Evolutionary conservation across 2,888 invertebrate genomes (phyloP).

Genomic region (Rhagium mordax): DNA sequence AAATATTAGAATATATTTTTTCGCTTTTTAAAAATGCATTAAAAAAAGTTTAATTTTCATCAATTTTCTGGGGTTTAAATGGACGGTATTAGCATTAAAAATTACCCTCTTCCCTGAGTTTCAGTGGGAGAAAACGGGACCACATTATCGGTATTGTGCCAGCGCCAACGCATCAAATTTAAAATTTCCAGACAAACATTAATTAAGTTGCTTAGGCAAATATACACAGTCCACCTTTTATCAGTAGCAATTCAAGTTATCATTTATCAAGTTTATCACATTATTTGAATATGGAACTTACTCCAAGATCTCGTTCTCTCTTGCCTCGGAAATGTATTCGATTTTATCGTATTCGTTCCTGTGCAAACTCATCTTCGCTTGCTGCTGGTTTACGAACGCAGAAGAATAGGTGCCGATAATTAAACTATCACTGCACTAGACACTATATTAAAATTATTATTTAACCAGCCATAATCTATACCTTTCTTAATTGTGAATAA

Average conservation of each 20-base stretch:
- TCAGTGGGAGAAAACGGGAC: too few relatives aligned
- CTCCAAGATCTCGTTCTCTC: constrained; percentile 31
- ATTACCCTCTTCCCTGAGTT: too few relatives aligned
- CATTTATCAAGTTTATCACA: background rate
- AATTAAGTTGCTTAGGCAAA: too few relatives aligned
- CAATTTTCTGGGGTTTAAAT: too few relatives aligned
- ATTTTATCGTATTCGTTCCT: constrained; percentile 38
- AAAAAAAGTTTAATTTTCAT: too few relatives aligned
- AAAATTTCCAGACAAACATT: too few relatives aligned
- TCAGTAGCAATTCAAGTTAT: background rate
- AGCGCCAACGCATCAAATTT: too few relatives aligned
- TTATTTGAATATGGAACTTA: constrained; percentile 20
- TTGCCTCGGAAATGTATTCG: constrained; percentile 19
- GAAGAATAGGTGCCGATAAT: background rate
- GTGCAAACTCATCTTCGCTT: constrained; percentile 14
- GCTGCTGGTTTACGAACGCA: background rate
- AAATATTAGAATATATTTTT: too few relatives aligned
- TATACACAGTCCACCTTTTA: background rate
- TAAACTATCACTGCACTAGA: background rate
- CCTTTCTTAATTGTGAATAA: background rate
- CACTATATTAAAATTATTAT: background rate
- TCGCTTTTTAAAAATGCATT: too few relatives aligned
- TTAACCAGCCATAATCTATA: background rate
- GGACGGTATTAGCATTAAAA: too few relatives aligned
- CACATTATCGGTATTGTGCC: too few relatives aligned